Base-by-base conservation (phyloP, 2,113 vertebrate genomes). In the Dromaius novaehollandiae region DNA sequence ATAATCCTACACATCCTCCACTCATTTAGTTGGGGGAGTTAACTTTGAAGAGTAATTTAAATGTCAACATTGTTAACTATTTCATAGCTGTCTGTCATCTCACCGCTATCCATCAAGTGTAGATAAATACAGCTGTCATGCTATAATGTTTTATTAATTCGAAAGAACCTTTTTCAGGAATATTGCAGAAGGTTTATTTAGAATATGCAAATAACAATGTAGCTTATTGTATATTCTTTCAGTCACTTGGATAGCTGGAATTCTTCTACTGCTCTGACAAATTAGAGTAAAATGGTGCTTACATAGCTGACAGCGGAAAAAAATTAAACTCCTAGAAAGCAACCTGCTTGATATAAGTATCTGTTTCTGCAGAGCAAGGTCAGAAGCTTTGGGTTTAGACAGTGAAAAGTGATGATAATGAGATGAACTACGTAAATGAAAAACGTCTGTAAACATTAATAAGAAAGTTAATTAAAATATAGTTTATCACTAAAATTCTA, bases 11-110 rank as follows among this genome's bases (percentile, higher is more conserved):
- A 89, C 24, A 66, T 51, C 14, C 26, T 86, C 68, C 36, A 87
- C 38, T 87, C 86, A 42, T 63, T 79, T 91, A 95, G 92, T 90
- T 89, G 48, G 60, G 87, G 6, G 19, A 95, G 3, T 86, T 89
- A 88, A 89, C 71, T 89, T 81, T 95, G 93, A 95, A 91, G 91
- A 85, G 85, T 89, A 92, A 84, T 82, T 93, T 92, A 92, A 94
- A 93, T 94, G 81, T 8, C 55, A 91, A 14, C 36, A 42, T 70
- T 91, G 90, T 97, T 95, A 97, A 97, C 96, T 66, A 21, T 93
- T 96, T 97, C 95, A 88, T 24, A 88, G 19, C 87, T 85, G 3
- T 36, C 73, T 91, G 78, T 95, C 89, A 80, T 81, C 44, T 93
- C 68, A 51, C 58, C 36, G n/a, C 18, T 80, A 80, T 69, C 70